A percentile compares a stretch with the other conserved stretches of the same genome.
These are phyloP conservation scores for Formica aserva DNA, from an alignment of 2,888 invertebrate genomes.

Conservation along the genomic window DNA sequence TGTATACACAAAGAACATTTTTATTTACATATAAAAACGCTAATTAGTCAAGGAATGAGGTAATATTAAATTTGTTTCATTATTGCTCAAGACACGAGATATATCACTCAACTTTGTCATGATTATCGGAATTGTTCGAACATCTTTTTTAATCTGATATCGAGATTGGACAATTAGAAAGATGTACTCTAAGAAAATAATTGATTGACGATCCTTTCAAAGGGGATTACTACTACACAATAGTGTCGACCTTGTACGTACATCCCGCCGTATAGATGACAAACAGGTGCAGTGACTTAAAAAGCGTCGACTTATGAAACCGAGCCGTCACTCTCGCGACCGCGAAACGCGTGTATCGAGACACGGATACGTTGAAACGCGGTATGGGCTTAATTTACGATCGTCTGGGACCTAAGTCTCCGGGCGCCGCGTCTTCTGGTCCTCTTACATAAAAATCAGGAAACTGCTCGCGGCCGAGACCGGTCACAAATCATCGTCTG, in stretches of 20 bases:
- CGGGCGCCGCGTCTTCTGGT: constrained; percentile 73
- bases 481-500: constrained; percentile 84
- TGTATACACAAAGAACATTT: neutral
- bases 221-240: neutral
- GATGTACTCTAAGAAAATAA: neutral
- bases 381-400: constrained; percentile 77
- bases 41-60: neutral
- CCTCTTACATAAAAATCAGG: constrained; percentile 84
- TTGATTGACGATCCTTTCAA: neutral
- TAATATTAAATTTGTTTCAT: neutral
- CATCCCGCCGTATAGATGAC: neutral
- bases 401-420: constrained; percentile 76
- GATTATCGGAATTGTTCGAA: neutral
- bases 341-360: constrained; percentile 34
- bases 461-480: constrained; percentile 77
- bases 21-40: neutral
- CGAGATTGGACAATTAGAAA: neutral
- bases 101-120: neutral
- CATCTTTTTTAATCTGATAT: neutral
- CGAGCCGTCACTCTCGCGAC: constrained; percentile 29
- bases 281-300: constrained; percentile 10
- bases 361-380: neutral
- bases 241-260: neutral
- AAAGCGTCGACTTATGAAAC: constrained; percentile 23
- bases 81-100: neutral